Conservation (phyloP, 2,797 vertebrate species). For the Sebastes reedi region DNA sequence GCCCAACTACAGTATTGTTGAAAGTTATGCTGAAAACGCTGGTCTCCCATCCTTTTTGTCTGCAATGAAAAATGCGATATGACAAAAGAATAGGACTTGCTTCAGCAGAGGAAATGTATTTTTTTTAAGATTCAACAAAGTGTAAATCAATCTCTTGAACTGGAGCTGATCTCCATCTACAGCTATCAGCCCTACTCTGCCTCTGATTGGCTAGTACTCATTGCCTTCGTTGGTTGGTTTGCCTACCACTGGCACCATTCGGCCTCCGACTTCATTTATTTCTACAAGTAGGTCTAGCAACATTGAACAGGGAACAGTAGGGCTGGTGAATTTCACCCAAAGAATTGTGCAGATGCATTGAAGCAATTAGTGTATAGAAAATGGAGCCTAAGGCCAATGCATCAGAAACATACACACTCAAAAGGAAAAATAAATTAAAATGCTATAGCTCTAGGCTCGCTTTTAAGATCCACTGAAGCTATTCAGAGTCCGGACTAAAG, state of each 20-base stretch:
- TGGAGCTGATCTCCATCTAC: neutral
- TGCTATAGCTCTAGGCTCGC: slow-evolving; percentile 18
- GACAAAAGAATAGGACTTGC: neutral
- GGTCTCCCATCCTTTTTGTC: neutral
- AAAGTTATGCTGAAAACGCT: neutral
- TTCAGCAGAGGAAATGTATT: neutral
- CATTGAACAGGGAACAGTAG: slow-evolving; percentile 21
- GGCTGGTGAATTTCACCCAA: neutral
- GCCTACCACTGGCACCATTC: neutral
- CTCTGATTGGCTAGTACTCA: neutral
- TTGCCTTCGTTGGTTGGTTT: neutral
- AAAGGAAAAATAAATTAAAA: neutral
- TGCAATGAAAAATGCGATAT: neutral
- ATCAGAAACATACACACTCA: slow-evolving; percentile 11
- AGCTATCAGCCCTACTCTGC: neutral
- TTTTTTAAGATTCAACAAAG: neutral
- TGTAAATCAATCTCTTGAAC: neutral
- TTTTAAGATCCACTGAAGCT: slow-evolving; percentile 18
- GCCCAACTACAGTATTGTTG: neutral
- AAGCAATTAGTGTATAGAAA: slow-evolving; percentile 50
- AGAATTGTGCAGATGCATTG: slow-evolving; percentile 38
- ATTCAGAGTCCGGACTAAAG: neutral
- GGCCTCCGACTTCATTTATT: neutral
- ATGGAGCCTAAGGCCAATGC: slow-evolving; percentile 20
- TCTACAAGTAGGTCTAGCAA: slow-evolving; percentile 4